Percentiles rank a stretch among this genome's conserved stretches.
Evolutionary conservation across 2,888 invertebrate species (phyloP).

Genomic region (Acronicta aceris): DNA sequence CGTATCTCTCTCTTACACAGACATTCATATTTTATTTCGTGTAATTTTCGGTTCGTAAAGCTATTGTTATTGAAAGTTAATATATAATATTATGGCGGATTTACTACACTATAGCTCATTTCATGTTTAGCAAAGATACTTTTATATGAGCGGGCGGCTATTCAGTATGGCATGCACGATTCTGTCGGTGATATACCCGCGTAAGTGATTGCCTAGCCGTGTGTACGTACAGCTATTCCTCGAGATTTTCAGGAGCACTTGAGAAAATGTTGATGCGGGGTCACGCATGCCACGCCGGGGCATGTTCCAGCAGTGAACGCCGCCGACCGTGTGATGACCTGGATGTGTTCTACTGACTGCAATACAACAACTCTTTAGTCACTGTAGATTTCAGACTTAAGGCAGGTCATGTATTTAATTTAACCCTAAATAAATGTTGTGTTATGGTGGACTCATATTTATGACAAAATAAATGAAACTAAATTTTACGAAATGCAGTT

Average conservation of each 20-base stretch:
- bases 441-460: too few species aligned
- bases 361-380: conserved; percentile 20
- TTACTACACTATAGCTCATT: conserved; percentile 32
- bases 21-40: background rate
- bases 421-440: too few species aligned
- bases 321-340: conserved; percentile 68
- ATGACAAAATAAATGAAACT: too few species aligned
- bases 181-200: conserved; percentile 47
- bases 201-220: conserved; percentile 55
- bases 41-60: background rate
- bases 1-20: background rate
- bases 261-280: conserved; percentile 73
- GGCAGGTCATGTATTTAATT: background rate
- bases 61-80: conserved; percentile 1
- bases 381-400: conserved; percentile 2
- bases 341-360: conserved; percentile 55
- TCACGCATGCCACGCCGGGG: conserved; percentile 71
- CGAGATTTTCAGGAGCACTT: conserved; percentile 62
- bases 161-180: conserved; percentile 52
- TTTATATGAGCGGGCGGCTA: conserved; percentile 30
- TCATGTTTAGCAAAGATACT: conserved; percentile 31
- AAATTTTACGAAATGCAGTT: too few species aligned
- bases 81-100: conserved; percentile 20
- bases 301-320: conserved; percentile 60
- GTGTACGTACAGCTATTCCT: conserved; percentile 45